Evolutionary conservation across 2,888 invertebrate species (phyloP).

Genomic region (Hemithea aestivaria): DNA sequence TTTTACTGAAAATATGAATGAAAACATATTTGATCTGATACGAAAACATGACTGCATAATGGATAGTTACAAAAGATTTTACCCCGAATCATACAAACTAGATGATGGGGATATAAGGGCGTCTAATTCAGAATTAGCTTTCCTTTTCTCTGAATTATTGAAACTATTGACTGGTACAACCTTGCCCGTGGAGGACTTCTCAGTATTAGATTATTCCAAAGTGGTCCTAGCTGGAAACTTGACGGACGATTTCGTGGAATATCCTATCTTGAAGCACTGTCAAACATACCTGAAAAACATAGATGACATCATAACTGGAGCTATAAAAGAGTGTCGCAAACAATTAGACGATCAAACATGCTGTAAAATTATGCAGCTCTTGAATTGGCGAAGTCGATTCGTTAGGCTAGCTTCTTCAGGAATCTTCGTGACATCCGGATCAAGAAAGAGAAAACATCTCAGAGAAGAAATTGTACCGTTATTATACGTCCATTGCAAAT

Average conservation of each 20-base stretch:
- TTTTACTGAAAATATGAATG: slow-evolving; percentile 36
- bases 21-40: slow-evolving; percentile 33
- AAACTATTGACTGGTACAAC: slow-evolving; percentile 30
- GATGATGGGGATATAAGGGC: slow-evolving; percentile 28
- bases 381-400: slow-evolving; percentile 78
- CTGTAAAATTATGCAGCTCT: slow-evolving; percentile 61
- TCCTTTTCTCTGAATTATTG: slow-evolving; percentile 64
- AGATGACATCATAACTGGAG: slow-evolving; percentile 58
- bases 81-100: slow-evolving; percentile 42
- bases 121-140: slow-evolving; percentile 61
- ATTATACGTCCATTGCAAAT: slow-evolving; percentile 84
- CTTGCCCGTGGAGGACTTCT: slow-evolving; percentile 40
- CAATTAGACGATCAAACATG: slow-evolving; percentile 52
- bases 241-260: slow-evolving; percentile 69
- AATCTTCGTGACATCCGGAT: slow-evolving; percentile 47
- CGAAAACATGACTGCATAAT: slow-evolving; percentile 19
- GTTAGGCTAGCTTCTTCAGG: slow-evolving; percentile 54
- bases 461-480: slow-evolving; percentile 79
- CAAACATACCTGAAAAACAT: slow-evolving; percentile 63
- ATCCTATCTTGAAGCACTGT: slow-evolving; percentile 77
- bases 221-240: slow-evolving; percentile 61
- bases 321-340: slow-evolving; percentile 44
- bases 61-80: slow-evolving; percentile 46
- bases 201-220: slow-evolving; percentile 72
- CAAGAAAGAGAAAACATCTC: slow-evolving; percentile 52